Evolutionary conservation across 2,888 invertebrate species (phyloP), one percentile per base, ranked within the genome.

Genomic region (Polyommatus iphigenia): DNA sequence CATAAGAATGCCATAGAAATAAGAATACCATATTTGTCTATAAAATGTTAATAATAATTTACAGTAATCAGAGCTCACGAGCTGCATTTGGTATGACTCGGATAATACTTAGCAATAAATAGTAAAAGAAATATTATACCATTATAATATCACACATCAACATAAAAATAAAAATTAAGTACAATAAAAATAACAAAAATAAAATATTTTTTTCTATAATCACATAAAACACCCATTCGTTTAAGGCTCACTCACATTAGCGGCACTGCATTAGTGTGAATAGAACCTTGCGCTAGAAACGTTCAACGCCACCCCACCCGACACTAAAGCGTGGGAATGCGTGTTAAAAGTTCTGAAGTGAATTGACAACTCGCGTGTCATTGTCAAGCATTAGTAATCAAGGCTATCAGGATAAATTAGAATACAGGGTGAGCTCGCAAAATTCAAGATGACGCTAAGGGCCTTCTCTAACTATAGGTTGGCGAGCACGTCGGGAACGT

Each of bases 181-280:
- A 79, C 46, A 71, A 20, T 76, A 76, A 76, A 71, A 24, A 71
- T 46, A 76, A 24, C 13, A 62, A 77, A 73, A 72, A 77, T 57
- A 79, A 76, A 32, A 76, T 36, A 79, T 71, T 24, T 36, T 75
- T 46, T 75, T 62, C 54, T 59, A 75, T 20, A 46, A 73, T 41
- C 46, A 50, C 75, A 75, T 50, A 54, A 29, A 75, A 50, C 75
- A 75, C 29, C 8, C 75, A 75, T 29, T 15, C 75, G 15, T 54
- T 75, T 20, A 50, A 29, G 29, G 50, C 50, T 24, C 29, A 54
- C 15, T 67, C 29, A 29, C 29, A 67, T 15, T 62, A 13, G 62
- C 62, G 62, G 24, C 29, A 15, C 13, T 67, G 29, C 67, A 13
- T 24, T 13, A 29, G 15, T 67, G 67, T 67, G 67, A 67, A 67